Conservation (phyloP, 30 jellyfish, hydroid and myxozoan species). For the Pelagia noctiluca region DNA sequence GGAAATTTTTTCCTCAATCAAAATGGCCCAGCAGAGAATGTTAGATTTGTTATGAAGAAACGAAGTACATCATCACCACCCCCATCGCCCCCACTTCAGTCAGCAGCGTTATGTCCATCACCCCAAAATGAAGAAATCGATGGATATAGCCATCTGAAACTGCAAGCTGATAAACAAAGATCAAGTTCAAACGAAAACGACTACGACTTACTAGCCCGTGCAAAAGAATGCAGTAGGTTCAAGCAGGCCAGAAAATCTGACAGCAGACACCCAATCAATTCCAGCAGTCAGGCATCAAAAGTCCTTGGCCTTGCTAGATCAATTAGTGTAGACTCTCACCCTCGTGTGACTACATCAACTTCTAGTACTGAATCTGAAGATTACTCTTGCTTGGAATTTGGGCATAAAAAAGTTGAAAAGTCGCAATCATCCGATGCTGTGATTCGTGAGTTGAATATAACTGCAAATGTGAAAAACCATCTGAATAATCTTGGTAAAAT, state of each 20-base stretch:
- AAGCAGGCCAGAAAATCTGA: conserved; percentile 58
- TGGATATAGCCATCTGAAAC: conserved; percentile 41
- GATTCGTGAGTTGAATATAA: background rate
- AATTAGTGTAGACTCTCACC: conserved; percentile 55
- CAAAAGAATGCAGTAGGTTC: conserved; percentile 50
- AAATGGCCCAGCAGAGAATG: conserved; percentile 33
- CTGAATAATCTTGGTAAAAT: background rate
- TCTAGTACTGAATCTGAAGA: conserved; percentile 36
- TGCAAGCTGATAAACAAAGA: conserved; percentile 17
- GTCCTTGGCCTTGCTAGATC: conserved; percentile 62
- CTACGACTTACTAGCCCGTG: conserved; percentile 46
- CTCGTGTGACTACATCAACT: conserved; percentile 10
- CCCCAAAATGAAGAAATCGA: conserved; percentile 19
- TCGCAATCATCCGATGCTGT: conserved; percentile 37
- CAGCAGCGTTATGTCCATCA: conserved; percentile 24
- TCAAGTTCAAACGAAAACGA: conserved; percentile 2
- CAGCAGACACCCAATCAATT: conserved; percentile 2
- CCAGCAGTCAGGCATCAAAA: conserved; percentile 59
- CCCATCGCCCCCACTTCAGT: conserved; percentile 16
- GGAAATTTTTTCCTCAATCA: conserved; percentile 43
- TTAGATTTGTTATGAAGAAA: conserved; percentile 60
- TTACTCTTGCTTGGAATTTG: conserved; percentile 52
- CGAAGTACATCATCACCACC: conserved; percentile 69
- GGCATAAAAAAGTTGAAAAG: conserved; percentile 3
- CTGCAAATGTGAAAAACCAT: background rate